These are phyloP conservation scores for Acanthisitta chloris DNA, from an alignment of 2,113 vertebrate species.

Conservation along the genomic window DNA sequence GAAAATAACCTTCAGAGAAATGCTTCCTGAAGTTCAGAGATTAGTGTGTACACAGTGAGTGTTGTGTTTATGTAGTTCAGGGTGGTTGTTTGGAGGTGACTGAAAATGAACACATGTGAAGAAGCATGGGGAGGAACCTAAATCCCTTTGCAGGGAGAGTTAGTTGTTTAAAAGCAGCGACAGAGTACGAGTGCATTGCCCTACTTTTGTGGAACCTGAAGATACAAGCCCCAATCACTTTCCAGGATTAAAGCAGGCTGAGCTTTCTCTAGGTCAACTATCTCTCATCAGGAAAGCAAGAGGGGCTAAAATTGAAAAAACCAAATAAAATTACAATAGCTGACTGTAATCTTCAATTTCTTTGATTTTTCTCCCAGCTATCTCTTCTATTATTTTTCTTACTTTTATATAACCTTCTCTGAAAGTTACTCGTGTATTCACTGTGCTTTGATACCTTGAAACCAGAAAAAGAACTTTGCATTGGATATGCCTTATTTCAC, in stretches of 20 bases:
- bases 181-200: neutral
- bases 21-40: neutral
- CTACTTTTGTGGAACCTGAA: neutral
- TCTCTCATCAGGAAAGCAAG: neutral
- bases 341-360: neutral
- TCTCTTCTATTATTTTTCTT: neutral
- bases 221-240: neutral
- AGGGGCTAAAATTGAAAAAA: neutral
- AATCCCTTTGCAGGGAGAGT: neutral
- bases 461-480: neutral
- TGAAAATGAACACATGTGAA: neutral
- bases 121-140: neutral
- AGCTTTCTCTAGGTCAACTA: neutral
- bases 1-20: neutral
- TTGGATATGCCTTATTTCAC: neutral
- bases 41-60: neutral
- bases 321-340: neutral
- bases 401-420: neutral
- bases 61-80: neutral
- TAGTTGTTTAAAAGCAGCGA: neutral
- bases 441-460: neutral
- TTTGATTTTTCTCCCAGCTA: rapidly evolving
- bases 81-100: neutral
- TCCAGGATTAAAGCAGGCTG: neutral
- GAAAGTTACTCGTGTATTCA: neutral